These are phyloP conservation scores for Dolichotis patagonum DNA, from an alignment of 2,113 vertebrate species.

Conservation along the genomic window DNA sequence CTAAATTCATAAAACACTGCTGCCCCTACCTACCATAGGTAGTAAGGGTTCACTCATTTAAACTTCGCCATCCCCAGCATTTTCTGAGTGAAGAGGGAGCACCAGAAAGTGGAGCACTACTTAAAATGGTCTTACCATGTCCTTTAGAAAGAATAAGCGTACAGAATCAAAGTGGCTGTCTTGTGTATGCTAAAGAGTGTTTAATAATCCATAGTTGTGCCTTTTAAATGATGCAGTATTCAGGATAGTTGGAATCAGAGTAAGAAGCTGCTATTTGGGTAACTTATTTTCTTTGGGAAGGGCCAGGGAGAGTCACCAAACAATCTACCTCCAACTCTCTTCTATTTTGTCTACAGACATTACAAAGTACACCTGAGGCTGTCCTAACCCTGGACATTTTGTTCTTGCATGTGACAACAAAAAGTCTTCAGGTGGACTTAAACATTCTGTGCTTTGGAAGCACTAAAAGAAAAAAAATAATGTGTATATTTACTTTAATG, in stretches of 20 bases:
- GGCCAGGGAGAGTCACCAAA: slow-evolving; percentile 84
- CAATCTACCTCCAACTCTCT: slow-evolving; percentile 92
- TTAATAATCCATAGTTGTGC: slow-evolving; percentile 85
- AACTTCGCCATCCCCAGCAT: slow-evolving; percentile 80
- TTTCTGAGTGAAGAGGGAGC: slow-evolving; percentile 81
- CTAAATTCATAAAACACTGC: slow-evolving; percentile 82
- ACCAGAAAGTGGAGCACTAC: slow-evolving; percentile 76
- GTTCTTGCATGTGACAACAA: slow-evolving; percentile 87
- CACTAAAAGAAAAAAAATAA: slow-evolving; percentile 87
- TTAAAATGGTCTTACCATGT: slow-evolving; percentile 76
- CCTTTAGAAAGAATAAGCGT: slow-evolving; percentile 80
- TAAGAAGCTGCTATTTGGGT: slow-evolving; percentile 87
- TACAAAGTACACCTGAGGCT: slow-evolving; percentile 89
- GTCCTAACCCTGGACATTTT: slow-evolving; percentile 86
- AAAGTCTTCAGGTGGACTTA: slow-evolving; percentile 89
- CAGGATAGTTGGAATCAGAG: slow-evolving; percentile 86
- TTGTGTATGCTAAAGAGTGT: slow-evolving; percentile 84
- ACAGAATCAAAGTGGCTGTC: slow-evolving; percentile 82
- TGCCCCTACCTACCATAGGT: slow-evolving; percentile 83
- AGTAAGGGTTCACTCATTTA: slow-evolving; percentile 85
- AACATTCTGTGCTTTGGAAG: slow-evolving; percentile 90
- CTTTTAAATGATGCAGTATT: slow-evolving; percentile 85
- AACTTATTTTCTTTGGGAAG: slow-evolving; percentile 80
- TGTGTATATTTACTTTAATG: slow-evolving; percentile 94
- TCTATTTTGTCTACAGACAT: slow-evolving; percentile 90